These are phyloP conservation scores for Bursaphelenchus okinawaensis DNA, from an alignment of 2,888 invertebrate genomes.

Conservation along the genomic window DNA sequence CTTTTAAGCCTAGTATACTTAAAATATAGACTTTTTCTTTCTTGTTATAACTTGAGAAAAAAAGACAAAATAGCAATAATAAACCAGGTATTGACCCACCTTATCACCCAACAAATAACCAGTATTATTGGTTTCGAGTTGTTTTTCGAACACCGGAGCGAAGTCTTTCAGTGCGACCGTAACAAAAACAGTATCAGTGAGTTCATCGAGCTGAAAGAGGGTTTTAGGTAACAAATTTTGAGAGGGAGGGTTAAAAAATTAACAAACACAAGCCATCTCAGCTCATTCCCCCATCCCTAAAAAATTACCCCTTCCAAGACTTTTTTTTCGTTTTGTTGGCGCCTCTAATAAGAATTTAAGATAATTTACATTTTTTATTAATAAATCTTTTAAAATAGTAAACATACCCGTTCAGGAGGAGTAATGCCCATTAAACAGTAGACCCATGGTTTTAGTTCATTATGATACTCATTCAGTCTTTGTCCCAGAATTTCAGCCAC, in stretches of 20 bases:
- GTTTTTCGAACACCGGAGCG: conserved; percentile 27
- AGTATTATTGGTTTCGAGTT: conserved; percentile 27
- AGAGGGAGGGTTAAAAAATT: too few relatives aligned
- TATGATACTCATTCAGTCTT: conserved; percentile 22
- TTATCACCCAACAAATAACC: conserved; percentile 28
- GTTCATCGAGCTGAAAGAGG: conserved; percentile 19
- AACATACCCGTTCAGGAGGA: conserved; percentile 22
- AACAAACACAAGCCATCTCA: too few relatives aligned
- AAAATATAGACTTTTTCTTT: neutral
- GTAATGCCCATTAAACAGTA: conserved; percentile 26
- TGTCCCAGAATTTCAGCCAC: conserved; percentile 24
- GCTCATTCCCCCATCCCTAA: too few relatives aligned
- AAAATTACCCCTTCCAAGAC: too few relatives aligned
- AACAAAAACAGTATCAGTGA: conserved; percentile 23
- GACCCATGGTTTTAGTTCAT: conserved; percentile 23
- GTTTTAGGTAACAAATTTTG: too few relatives aligned
- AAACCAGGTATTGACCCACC: neutral
- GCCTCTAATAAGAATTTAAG: neutral
- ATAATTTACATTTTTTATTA: too few relatives aligned
- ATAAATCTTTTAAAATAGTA: neutral
- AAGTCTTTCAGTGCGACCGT: conserved; percentile 23
- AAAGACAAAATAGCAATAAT: neutral
- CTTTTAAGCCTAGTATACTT: neutral
- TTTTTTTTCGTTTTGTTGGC: neutral
- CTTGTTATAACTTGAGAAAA: too few relatives aligned